phyloP scores from a whole-genome alignment of 2,888 invertebrate genomes.

The Lottia scabra region DNA sequence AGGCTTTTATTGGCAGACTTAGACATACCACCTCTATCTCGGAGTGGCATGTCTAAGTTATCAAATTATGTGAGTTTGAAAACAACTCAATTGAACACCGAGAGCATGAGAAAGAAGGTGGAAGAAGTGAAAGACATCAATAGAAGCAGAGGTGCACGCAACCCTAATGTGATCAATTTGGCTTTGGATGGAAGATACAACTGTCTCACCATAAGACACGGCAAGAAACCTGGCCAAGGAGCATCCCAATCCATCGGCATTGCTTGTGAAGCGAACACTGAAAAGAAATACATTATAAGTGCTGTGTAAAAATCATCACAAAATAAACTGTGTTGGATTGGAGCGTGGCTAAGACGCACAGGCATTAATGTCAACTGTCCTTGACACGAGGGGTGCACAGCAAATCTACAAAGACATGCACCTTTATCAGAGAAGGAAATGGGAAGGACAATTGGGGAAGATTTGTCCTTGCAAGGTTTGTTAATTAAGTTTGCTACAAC shows the following conservation, averaged over 20 bases:
- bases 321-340: conserved; percentile 17
- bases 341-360: conserved; percentile 17
- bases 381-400: conserved; percentile 19
- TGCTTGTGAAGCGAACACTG: not conserved
- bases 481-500: conserved; percentile 15
- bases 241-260: conserved; percentile 8
- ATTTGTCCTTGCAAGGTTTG: conserved; percentile 14
- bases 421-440: conserved; percentile 14
- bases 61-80: not conserved
- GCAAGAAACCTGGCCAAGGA: not conserved
- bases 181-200: not conserved
- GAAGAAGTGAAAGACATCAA: not conserved
- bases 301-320: not conserved
- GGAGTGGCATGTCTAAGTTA: not conserved
- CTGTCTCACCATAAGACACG: not conserved
- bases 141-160: not conserved
- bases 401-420: conserved; percentile 3
- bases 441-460: conserved; percentile 12
- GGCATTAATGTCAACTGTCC: conserved; percentile 21
- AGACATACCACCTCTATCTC: not conserved
- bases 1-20: not conserved
- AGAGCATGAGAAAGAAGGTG: not conserved
- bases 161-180: not conserved
- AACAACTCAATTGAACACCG: not conserved
- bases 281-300: conserved; percentile 2